Base-by-base conservation (phyloP, 2,113 vertebrate species). In the Chaetorhynchus papuensis region DNA sequence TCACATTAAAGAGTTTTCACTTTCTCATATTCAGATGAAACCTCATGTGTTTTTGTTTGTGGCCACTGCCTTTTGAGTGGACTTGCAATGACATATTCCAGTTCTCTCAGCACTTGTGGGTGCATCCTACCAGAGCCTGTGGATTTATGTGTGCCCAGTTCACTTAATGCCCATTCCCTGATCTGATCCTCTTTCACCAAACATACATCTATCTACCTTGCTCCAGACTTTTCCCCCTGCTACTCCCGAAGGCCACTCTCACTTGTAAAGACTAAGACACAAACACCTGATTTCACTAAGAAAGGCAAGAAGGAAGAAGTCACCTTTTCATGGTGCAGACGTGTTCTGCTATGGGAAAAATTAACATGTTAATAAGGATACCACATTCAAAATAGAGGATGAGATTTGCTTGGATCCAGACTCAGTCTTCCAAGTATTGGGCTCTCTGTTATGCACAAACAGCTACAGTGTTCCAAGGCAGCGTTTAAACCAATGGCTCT, bases 201-300 rank as follows among this genome's bases (percentile, higher is more conserved):
- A 13, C 0, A 0, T 39, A 19, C 15, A n/a, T n/a, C n/a, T 39
- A 22, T 30, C 21, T 59, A n/a, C 30, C 13, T 52, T 52, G 27
- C 27, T 90, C 49, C 60, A 74, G 49, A 81, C 23, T 52, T 69
- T 47, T 6, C 26, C 5, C 6, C 24, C 53, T 69, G 45, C 11
- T 23, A 27, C 26, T 87, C 26, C 44, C n/a, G 44, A 80, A 72
- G 49, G 30, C 31, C 23, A n/a, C 17, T 42, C 30, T 68, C 2
- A 1, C 31, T 92, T 8, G 3, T 33, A 60, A 90, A 60, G 63
- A 30, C 21, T 30, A 26, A 42, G 45, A 17, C 4, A 59, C 35
- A 47, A 82, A 49, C 33, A 85, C 3, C 1, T 9, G 16, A 35
- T 76, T 60, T 61, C 8, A 65, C 28, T 42, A 77, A 41, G 24